phyloP scores from a whole-genome alignment of 1,140 invertebrate genomes.

The Eurytemora carolleeae region DNA sequence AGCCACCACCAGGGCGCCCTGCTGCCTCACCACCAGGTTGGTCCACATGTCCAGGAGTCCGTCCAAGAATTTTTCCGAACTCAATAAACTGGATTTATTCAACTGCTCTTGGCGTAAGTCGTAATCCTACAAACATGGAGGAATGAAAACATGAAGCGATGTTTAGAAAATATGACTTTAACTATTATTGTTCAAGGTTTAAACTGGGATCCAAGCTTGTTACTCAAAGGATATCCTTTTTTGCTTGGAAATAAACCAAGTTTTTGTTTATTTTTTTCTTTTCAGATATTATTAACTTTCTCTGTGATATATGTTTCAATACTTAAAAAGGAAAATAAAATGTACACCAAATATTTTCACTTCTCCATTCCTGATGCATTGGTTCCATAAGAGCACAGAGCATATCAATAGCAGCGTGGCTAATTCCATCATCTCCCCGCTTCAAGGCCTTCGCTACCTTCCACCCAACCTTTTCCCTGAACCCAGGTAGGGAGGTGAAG shows the following conservation, averaged over 20 bases:
- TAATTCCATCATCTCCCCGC: slow-evolving; percentile 64
- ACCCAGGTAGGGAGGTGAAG: slow-evolving; percentile 75
- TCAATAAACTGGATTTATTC: slow-evolving; percentile 87
- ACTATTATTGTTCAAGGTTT: too few relatives aligned
- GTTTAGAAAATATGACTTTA: too few relatives aligned
- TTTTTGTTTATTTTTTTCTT: too few relatives aligned
- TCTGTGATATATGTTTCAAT: too few relatives aligned
- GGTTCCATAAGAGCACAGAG: slow-evolving; percentile 95
- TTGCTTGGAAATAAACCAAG: too few relatives aligned
- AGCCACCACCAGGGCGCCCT: slow-evolving; percentile 41
- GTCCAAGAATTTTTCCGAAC: slow-evolving; percentile 77
- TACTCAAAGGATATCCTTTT: too few relatives aligned
- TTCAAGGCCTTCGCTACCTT: slow-evolving; percentile 80
- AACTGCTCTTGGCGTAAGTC: slow-evolving; percentile 83
- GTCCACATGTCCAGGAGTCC: slow-evolving; percentile 84
- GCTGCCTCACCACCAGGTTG: slow-evolving; percentile 62
- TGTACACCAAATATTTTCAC: too few relatives aligned
- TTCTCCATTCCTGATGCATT: slow-evolving; percentile 86
- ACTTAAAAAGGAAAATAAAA: too few relatives aligned
- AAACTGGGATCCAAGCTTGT: too few relatives aligned
- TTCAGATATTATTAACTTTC: too few relatives aligned
- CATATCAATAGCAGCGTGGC: slow-evolving; percentile 89
- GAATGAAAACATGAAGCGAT: too few relatives aligned
- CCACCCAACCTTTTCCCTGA: slow-evolving; percentile 71
- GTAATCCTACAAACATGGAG: too few relatives aligned